phyloP scores from a whole-genome alignment of 2,797 vertebrate species.

The Falco naumanni region DNA sequence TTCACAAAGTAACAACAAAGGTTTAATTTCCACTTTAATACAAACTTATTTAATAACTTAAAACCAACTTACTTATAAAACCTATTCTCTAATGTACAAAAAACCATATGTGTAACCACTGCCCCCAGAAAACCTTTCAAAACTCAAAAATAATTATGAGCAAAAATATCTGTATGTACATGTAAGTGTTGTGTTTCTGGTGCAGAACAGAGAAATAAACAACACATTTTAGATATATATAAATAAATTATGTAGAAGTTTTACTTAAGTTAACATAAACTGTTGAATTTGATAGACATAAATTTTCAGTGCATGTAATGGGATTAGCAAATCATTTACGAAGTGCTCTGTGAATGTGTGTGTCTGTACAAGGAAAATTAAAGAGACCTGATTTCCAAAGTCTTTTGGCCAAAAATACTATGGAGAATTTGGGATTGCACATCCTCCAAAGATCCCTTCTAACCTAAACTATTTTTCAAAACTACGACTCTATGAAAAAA shows the following conservation, averaged over 20 bases:
- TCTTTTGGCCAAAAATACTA: background rate
- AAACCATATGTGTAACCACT: background rate
- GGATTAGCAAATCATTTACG: background rate
- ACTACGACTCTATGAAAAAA: background rate
- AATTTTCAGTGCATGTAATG: background rate
- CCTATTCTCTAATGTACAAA: background rate
- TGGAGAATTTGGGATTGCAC: background rate
- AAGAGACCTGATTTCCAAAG: background rate
- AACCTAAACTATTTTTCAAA: background rate
- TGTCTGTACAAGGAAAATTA: background rate
- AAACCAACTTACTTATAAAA: background rate
- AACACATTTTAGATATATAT: background rate
- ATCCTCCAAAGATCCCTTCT: background rate
- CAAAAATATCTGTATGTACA: background rate
- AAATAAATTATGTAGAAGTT: background rate
- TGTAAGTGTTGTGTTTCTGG: background rate
- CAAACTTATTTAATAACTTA: slow-evolving; percentile 2
- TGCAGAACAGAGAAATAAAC: background rate
- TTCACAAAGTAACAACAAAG: background rate
- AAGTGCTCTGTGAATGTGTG: background rate
- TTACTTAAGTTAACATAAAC: background rate
- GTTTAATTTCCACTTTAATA: background rate
- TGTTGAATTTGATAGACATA: background rate
- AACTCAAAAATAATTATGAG: background rate
- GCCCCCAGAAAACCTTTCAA: background rate